Evolutionary conservation across 2,888 invertebrate genomes (phyloP), one percentile per base, ranked within the genome.

Genomic region (Hypena proboscidalis): DNA sequence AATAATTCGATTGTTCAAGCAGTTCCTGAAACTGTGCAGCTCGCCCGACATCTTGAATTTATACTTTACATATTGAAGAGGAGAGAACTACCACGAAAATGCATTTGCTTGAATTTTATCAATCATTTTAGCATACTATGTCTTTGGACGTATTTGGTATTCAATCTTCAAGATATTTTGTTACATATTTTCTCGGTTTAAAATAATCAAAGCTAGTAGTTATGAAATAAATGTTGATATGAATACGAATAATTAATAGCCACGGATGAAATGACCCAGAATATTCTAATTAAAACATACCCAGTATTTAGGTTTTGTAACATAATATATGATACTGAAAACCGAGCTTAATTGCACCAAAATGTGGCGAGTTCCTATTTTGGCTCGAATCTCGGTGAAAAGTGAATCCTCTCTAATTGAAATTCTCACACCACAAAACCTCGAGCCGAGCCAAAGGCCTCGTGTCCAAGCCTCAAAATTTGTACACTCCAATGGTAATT

Each of bases 341-440:
- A 52, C 53, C 49, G 57, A 51, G 47, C 44, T 51, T 58, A 59
- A 54, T 56, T 50, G 49, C 47, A 26, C 23, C 23, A 22, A 51
- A 66, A 59, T 58, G 47, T 52, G 44, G 49, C 22, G 32, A 51
- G 30, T 36, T 48, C 30, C 42, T 45, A 46, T 61, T 67, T 57
- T 57, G 60, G 58, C 41, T 44, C 32, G 47, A 59, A 61, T 58
- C 50, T 60, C 56, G 53, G 63, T 50, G 63, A 56, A 65, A 67
- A 67, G 55, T 59, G 63, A 64, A 58, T 66, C 55, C 58, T 33
- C 48, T 45, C 47, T 71, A 71, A 72, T 70, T 72, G 72, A 69
- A 70, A 72, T 59, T 60, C 67, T 66, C 69, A 43, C 58, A 60
- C 60, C 45, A 50, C 52, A 9, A 46, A 58, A 37, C 53, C 51